These are phyloP conservation scores for Coecobrya sp. DNA, from an alignment of 2,888 invertebrate species.

Conservation along the genomic window DNA sequence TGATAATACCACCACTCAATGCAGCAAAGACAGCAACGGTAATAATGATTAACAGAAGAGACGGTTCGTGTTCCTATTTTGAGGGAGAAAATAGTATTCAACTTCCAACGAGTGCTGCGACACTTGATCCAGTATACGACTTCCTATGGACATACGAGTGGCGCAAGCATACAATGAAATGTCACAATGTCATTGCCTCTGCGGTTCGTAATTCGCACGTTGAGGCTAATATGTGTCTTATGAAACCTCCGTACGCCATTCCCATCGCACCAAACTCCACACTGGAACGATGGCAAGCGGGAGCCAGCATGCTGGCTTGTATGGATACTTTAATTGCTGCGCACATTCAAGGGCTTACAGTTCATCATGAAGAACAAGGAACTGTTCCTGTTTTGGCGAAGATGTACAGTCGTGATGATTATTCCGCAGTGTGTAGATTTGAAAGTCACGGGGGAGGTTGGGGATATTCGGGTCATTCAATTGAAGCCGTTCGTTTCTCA, in stretches of 20 bases:
- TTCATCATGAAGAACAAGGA: constrained; percentile 89
- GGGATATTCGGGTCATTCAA: constrained; percentile 99
- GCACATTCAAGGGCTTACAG: constrained; percentile 90
- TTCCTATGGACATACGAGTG: constrained; percentile 95
- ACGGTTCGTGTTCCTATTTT: constrained; percentile 96
- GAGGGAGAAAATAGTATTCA: constrained; percentile 94
- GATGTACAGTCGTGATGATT: constrained; percentile 93
- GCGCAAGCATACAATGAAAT: constrained; percentile 90
- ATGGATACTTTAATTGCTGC: constrained; percentile 95
- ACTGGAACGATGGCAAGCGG: constrained; percentile 89
- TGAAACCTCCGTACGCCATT: constrained; percentile 87
- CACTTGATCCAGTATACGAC: constrained; percentile 97
- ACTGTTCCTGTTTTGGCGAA: constrained; percentile 87
- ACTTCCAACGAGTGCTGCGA: constrained; percentile 93
- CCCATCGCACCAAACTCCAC: constrained; percentile 86
- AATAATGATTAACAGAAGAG: constrained; percentile 92
- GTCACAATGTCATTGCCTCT: constrained; percentile 95
- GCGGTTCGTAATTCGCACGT: constrained; percentile 89
- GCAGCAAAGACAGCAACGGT: constrained; percentile 82
- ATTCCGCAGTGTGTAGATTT: constrained; percentile 94
- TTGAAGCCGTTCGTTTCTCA: constrained; percentile 98
- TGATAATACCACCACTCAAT: constrained; percentile 92
- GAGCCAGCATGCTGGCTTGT: constrained; percentile 95
- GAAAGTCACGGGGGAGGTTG: constrained; percentile 92
- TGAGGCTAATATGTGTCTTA: constrained; percentile 85